A percentile compares a stretch with the other conserved stretches of the same genome.
Conservation (phyloP, 2,888 invertebrate species). For the Tenthredo notha region DNA sequence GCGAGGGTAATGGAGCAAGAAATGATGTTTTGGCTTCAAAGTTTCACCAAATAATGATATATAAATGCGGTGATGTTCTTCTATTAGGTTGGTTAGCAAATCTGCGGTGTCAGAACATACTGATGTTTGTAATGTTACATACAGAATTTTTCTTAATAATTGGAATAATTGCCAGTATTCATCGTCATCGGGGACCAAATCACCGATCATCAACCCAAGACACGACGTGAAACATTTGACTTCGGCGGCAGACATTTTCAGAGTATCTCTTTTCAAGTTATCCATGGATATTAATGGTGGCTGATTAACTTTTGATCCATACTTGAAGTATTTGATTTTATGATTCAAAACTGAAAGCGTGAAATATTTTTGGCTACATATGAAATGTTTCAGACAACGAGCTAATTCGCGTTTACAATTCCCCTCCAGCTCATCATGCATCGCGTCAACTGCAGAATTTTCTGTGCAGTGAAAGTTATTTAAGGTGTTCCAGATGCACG, state of each 20-base stretch:
- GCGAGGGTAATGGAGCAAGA: constrained; percentile 61
- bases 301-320: constrained; percentile 11
- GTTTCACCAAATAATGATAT: constrained; percentile 53
- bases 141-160: neutral
- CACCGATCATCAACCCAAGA: constrained; percentile 17
- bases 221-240: neutral
- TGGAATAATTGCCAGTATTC: constrained; percentile 14
- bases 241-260: constrained; percentile 26
- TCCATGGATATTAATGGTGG: constrained; percentile 13
- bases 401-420: constrained; percentile 20
- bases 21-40: constrained; percentile 61
- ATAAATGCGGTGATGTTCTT: constrained; percentile 58
- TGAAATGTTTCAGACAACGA: constrained; percentile 12
- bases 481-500: constrained; percentile 58
- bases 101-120: neutral
- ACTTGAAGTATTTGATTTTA: constrained; percentile 20
- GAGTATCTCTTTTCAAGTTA: neutral
- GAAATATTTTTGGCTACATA: constrained; percentile 18
- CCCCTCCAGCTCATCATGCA: constrained; percentile 59
- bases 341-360: neutral
- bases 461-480: constrained; percentile 59
- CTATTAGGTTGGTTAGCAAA: constrained; percentile 51
- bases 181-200: constrained; percentile 1
- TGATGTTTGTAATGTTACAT: neutral
- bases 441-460: constrained; percentile 62